Conservation (phyloP, 2,113 vertebrate species). For the Zeus faber region DNA sequence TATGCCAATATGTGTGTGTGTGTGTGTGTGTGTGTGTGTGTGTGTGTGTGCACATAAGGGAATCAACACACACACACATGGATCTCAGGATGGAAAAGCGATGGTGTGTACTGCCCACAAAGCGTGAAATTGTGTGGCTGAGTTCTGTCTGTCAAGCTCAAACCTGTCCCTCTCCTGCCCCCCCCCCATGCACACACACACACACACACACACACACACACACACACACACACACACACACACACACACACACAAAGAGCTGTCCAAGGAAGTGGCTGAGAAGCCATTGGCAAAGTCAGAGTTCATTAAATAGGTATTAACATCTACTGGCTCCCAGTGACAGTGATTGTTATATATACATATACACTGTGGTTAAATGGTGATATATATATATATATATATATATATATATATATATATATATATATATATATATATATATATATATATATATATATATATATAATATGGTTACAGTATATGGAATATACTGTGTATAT, state of each 20-base stretch:
- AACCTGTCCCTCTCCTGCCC: slow-evolving; percentile 57
- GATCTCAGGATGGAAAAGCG: slow-evolving; percentile 63
- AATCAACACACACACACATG: slow-evolving; percentile 1
- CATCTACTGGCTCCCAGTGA: slow-evolving; percentile 44
- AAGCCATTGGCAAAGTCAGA: slow-evolving; percentile 56
- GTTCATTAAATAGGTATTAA: slow-evolving; percentile 79
- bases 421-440: too few species aligned
- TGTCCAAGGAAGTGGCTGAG: slow-evolving; percentile 56
- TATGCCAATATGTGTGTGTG: slow-evolving; percentile 10
- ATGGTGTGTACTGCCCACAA: slow-evolving; percentile 68
- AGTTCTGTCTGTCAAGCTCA: slow-evolving; percentile 69
- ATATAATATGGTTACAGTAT: too few species aligned
- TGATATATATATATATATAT: too few species aligned
- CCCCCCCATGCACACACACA: slow-evolving; percentile 11
- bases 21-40: background rate
- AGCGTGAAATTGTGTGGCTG: slow-evolving; percentile 75
- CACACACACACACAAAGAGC: slow-evolving; percentile 17
- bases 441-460: too few species aligned
- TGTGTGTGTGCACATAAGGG: background rate
- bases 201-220: slow-evolving; percentile 3
- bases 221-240: slow-evolving; percentile 5
- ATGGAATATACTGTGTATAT: too few species aligned
- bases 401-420: too few species aligned
- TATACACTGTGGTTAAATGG: slow-evolving; percentile 41
- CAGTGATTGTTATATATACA: slow-evolving; percentile 65